Evolutionary conservation across 2,888 invertebrate species (phyloP), one percentile per base, ranked within the genome.

Genomic region (Drosophila monieri): DNA sequence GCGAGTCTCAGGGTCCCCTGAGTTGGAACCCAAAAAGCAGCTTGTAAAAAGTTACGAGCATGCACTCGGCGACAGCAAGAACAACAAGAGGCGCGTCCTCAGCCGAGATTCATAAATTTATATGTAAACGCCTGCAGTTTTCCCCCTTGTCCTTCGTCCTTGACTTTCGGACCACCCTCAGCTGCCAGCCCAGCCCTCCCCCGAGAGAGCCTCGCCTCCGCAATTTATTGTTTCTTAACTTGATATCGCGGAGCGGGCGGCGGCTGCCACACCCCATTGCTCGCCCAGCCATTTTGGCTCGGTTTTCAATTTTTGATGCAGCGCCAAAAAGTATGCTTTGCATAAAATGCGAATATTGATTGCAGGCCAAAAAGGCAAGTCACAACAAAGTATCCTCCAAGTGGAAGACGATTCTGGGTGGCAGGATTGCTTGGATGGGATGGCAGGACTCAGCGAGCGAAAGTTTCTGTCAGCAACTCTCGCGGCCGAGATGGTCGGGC

Each of bases 171-270:
- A 5, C 23, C 25, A 23, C 12, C 12, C 46, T 6, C 35, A n/a
- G n/a, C 35, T 35, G 35, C 23, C 48, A 23, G n/a, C 32, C 55
- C 60, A 55, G 44, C 48, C 12, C 37, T 41, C 32, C 35, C 25
- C 53, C 15, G 18, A 2, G 15, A 18, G 39, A 18, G 39, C 39
- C 39, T 41, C 47, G 59, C 53, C 52, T 35, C 71, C 71, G 71
- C 71, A 80, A 80, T 84, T 85, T 85, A 83, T 85, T 76, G 73
- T 85, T 77, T 78, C 69, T 70, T 73, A 85, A 81, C 76, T 85
- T 69, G 80, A 78, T 79, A 77, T 79, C 70, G 77, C 55, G 30
- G 61, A 62, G 69, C 71, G 76, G 71, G 27, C 35, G 64, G 39
- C 58, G 41, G 32, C 64, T 55, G 64, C 64, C 62, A 74, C 75